Conservation (phyloP, 2,797 vertebrate genomes). For the Tarsius wallacei region DNA sequence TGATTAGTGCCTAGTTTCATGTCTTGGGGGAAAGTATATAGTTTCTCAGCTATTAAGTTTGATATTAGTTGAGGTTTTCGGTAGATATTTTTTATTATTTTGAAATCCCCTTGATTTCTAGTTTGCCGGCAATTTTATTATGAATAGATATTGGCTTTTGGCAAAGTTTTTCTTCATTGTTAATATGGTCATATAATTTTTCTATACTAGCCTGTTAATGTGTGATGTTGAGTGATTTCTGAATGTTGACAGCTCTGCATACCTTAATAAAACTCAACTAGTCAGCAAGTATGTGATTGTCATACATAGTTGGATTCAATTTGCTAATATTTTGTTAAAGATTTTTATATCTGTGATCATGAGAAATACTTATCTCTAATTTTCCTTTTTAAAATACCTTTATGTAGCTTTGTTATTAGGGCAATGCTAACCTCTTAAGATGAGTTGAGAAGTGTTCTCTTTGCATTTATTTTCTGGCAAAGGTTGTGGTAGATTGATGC, state of each 20-base stretch:
- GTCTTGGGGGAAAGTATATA: neutral
- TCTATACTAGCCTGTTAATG: neutral
- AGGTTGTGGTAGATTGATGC: neutral
- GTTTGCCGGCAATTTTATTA: neutral
- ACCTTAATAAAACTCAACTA: neutral
- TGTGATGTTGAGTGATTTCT: neutral
- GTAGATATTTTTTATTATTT: neutral
- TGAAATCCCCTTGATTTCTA: neutral
- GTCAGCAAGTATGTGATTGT: neutral
- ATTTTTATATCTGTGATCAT: neutral
- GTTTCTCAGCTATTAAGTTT: neutral
- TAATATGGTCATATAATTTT: neutral
- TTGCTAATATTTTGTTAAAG: neutral
- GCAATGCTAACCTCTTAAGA: neutral
- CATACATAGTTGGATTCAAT: neutral
- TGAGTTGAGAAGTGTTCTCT: neutral
- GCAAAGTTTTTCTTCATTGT: neutral
- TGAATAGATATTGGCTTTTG: neutral
- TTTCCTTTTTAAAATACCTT: conserved; percentile 11
- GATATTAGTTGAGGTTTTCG: neutral
- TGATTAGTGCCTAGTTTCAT: neutral
- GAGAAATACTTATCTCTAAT: neutral
- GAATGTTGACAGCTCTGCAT: neutral
- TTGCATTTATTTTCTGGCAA: conserved; percentile 43
- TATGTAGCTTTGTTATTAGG: conserved; percentile 4